Conservation (phyloP, 2,888 invertebrate species). For the Carabus problematicus region DNA sequence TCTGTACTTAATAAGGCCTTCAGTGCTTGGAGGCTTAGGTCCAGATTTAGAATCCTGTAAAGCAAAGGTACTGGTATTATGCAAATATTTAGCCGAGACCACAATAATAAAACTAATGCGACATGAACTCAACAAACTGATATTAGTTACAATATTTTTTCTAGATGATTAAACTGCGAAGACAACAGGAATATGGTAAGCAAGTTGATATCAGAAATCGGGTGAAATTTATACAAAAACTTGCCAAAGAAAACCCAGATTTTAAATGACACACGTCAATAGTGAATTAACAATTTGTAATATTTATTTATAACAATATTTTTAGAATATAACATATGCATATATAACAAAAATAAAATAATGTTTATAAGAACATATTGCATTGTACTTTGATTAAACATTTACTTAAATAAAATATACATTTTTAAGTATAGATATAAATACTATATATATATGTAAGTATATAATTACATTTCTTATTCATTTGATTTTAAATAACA, state of each 20-base stretch:
- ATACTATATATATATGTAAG: too few relatives aligned
- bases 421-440: too few relatives aligned
- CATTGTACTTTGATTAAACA: too few relatives aligned
- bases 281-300: background rate
- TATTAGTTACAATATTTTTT: slow-evolving; percentile 2
- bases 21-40: background rate
- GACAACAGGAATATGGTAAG: slow-evolving; percentile 9
- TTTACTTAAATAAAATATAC: background rate
- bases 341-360: background rate
- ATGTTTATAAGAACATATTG: background rate
- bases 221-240: background rate
- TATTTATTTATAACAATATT: background rate
- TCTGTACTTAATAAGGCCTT: background rate
- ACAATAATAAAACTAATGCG: background rate
- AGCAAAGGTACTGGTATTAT: background rate
- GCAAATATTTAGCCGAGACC: too few relatives aligned
- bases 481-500: background rate
- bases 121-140: too few relatives aligned
- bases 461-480: background rate
- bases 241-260: background rate
- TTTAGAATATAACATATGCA: background rate
- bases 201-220: slow-evolving; percentile 14
- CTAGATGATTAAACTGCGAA: background rate
- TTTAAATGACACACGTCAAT: background rate
- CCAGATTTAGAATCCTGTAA: background rate